Conservation (phyloP, 2,113 vertebrate species). For the Tupaia chinensis region DNA sequence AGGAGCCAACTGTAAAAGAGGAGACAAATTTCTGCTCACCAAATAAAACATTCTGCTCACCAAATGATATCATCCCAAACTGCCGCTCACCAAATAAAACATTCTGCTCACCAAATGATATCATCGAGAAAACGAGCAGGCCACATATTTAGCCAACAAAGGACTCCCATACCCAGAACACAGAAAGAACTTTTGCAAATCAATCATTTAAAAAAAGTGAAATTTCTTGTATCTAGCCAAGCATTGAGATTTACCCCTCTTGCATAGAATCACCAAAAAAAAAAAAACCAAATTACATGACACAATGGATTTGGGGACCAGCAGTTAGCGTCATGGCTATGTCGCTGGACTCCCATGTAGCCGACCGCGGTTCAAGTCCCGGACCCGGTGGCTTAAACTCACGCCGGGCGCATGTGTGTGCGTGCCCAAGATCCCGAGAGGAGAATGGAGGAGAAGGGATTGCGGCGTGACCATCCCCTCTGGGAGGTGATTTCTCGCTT, state of each 20-base stretch:
- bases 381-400: too few relatives aligned
- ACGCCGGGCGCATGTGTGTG: too few relatives aligned
- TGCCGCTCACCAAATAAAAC: neutral
- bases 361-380: too few relatives aligned
- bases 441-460: too few relatives aligned
- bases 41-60: too few relatives aligned
- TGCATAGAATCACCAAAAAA: neutral
- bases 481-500: too few relatives aligned
- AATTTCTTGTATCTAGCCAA: neutral
- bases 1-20: neutral
- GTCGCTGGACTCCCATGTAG: too few relatives aligned
- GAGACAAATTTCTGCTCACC: too few relatives aligned
- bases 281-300: neutral
- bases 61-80: neutral
- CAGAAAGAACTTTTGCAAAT: neutral
- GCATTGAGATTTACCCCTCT: neutral
- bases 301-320: neutral
- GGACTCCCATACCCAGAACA: neutral
- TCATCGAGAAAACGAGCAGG: conserved; percentile 4
- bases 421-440: too few relatives aligned
- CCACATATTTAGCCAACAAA: neutral
- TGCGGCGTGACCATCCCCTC: too few relatives aligned
- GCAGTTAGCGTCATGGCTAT: too few relatives aligned
- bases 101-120: neutral
- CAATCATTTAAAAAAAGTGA: neutral